Evolutionary conservation across 2,888 invertebrate genomes (phyloP), one percentile per base, ranked within the genome.

Genomic region (Geophilus truncorum): DNA sequence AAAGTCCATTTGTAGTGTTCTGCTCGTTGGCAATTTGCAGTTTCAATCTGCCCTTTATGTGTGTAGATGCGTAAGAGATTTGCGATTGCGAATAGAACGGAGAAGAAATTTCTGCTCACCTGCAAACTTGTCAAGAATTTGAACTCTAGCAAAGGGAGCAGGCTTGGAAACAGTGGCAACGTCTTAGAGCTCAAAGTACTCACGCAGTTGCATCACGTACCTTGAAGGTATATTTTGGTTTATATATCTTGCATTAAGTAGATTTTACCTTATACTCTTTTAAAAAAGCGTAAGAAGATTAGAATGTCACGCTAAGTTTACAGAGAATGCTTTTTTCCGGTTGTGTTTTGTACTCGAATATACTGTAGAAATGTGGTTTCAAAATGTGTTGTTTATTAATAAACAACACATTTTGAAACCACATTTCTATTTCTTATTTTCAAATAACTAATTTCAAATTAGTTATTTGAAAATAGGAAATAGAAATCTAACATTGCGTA

Each of bases 111-210:
- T 70, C 70, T 25, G 28, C 70, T 70, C 10, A 70, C 70, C 70
- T 70, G 70, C 12, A 94, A 94, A 88, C 91, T 94, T 88, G 92
- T 92, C 83, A 94, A 94, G 89, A 93, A 94, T 88, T 90, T 94
- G 85, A 90, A 91, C 86, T 93, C 93, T 82, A 91, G 92, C 85
- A 93, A 94, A 90, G 93, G 94, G 84, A 94, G 94, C 85, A 91
- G 94, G 85, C 91, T 92, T 84, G 94, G 93, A 84, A 94, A 94
- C 89, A 91, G 93, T 87, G 94, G 93, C 84, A 95, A 95, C 89
- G 91, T 92, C 82, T 88, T 94, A 88, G 94, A 95, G 90, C 91
- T 94, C 87, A 90, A 93, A 85, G 94, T 95, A 70, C 91, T 95
- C 77, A 94, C 93, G 78, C 92, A 92, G 86, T 89, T 94, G 79